Base-by-base conservation (phyloP, 2,797 vertebrate species). In the Coracias cyanogaster region DNA sequence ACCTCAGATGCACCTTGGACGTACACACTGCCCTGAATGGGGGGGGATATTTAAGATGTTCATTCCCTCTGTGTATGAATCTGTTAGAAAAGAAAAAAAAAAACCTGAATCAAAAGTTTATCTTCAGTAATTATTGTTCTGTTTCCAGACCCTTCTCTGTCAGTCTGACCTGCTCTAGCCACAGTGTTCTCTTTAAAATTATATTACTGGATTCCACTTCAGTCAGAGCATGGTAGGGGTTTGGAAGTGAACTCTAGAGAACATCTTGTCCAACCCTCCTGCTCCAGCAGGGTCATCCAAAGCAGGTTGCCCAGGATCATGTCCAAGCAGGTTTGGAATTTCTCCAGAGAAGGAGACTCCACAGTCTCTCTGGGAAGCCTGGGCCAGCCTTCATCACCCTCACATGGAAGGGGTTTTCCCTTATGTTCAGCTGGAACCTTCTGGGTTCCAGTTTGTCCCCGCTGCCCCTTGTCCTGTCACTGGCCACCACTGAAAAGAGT, bases 21-120 rank as follows among this genome's bases (percentile, higher is more conserved):
- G 89, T 15, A 49, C 3, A 37, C 0, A 0, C 10, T 41, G 26
- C 26, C 35, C 61, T 48, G 18, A 77, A 86, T 0, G 33, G 33
- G 57, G 6, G 6, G 58, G 20, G 10, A 15, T 33, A n/a, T 29
- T 78, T 64, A 33, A 79, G 72, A 49, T 16, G 14, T 2, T 12
- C 61, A 71, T 26, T 48, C 28, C 24, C 20, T 72, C 21, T 6
- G 12, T 31, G 24, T 51, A 46, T 54, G 7, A 77, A 54, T 24
- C 10, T 67, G 15, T n/a, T 66, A 5, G 33, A 73, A 28, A 35
- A 67, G 33, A 24, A 48, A 6, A 39, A 73, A 24, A 39, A 66
- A 67, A 14, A 3, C 2, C 19, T 43, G 12, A 85, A 79, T 24
- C 2, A 10, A 46, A 82, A 57, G 3, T 11, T 78, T 48, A 51